Percentiles rank a stretch among this genome's conserved stretches.
phyloP scores from a whole-genome alignment of 2,113 vertebrate species.

The Phocoena sinus region DNA sequence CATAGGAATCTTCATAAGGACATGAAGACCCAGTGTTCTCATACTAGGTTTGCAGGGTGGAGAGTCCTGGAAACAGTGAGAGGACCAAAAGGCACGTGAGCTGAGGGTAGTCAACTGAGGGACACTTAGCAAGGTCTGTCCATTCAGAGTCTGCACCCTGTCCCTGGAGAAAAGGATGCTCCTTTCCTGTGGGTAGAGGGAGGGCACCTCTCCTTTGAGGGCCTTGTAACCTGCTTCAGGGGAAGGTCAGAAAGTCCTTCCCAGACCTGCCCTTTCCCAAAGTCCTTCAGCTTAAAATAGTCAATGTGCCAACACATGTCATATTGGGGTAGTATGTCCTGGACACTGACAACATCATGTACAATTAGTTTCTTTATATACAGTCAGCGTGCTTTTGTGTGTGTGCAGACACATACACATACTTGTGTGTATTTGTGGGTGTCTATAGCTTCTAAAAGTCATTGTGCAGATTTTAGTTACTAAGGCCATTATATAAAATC shows the following conservation, averaged over 20 bases:
- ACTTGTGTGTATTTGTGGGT: background rate
- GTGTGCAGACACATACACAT: background rate
- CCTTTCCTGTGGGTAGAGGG: background rate
- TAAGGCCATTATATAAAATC: background rate
- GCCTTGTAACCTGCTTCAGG: background rate
- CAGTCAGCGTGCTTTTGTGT: background rate
- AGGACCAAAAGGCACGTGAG: background rate
- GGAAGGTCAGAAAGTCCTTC: background rate
- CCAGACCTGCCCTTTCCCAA: background rate
- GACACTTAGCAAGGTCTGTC: background rate
- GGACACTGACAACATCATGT: background rate
- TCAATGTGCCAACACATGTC: background rate
- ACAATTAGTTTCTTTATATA: background rate
- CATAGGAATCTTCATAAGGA: background rate
- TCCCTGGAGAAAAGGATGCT: background rate
- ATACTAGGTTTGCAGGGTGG: background rate
- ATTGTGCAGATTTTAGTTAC: background rate
- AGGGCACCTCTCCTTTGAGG: rapidly evolving
- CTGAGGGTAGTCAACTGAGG: background rate
- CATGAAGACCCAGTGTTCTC: background rate
- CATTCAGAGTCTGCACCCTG: background rate
- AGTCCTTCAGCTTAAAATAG: background rate
- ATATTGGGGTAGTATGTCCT: background rate
- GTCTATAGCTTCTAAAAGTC: background rate
- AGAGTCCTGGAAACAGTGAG: background rate